Evolutionary conservation across 2,797 vertebrate genomes (phyloP).

Genomic region (Gallirallus australis): DNA sequence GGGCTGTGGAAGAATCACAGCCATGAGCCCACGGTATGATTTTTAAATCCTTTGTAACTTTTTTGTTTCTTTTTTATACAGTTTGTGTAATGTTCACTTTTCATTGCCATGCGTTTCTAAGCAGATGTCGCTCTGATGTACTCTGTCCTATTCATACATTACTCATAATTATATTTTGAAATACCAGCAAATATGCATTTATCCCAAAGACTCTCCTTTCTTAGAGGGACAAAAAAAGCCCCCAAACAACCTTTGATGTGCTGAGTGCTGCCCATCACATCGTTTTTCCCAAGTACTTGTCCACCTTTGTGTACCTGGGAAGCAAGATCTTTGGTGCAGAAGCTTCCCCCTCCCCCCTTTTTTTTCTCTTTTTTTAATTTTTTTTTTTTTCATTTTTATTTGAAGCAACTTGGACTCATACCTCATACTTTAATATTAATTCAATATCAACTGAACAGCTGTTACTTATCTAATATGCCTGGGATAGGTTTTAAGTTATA

Average conservation of each 20-base stretch:
- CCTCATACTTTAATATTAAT: neutral
- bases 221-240: neutral
- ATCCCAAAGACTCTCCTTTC: neutral
- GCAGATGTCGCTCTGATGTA: neutral
- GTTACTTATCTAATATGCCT: neutral
- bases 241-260: neutral
- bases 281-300: neutral
- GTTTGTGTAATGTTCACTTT: neutral
- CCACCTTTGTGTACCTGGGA: neutral
- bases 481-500: neutral
- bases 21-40: slow-evolving; percentile 88
- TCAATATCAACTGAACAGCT: neutral
- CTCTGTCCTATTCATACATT: neutral
- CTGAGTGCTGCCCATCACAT: neutral
- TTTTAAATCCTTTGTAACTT: neutral
- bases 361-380: too few relatives aligned
- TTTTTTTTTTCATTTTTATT: too few relatives aligned
- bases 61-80: neutral
- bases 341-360: too few relatives aligned
- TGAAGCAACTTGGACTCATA: neutral
- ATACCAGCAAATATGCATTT: neutral
- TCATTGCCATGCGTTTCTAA: neutral
- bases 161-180: neutral
- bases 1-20: slow-evolving; percentile 98
- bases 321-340: neutral